Base-by-base conservation (phyloP, 2,888 invertebrate genomes). In the Drosophila siamana region DNA sequence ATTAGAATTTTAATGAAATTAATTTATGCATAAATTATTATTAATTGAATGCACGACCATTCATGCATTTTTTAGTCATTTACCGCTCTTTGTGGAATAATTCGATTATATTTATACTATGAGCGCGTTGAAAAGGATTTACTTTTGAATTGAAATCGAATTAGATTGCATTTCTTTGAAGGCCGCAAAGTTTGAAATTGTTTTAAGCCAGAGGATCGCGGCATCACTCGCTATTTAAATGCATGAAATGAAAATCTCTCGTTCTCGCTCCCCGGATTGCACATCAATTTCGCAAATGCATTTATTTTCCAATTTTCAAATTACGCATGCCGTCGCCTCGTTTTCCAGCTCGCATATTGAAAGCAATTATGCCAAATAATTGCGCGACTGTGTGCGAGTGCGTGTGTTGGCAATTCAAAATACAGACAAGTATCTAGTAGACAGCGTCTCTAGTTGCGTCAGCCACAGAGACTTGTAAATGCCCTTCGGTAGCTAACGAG, bases 301-400 rank as follows among this genome's bases (percentile, higher is more conserved):
- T 79, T 89, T 70, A 71, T 76, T 79, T 76, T 70, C 69, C 64
- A 74, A 82, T 79, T 80, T 79, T 76, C 72, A 72, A 84, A 86
- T 79, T 82, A 88, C 52, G 38, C 46, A 19, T 78, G 68, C 66
- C 76, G 73, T 77, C 72, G 59, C 59, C 74, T 56, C 62, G 74
- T 78, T 56, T 80, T 56, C 52, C 52, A 52, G 41, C 28, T 64
- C 50, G 48, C 50, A 51, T 66, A 75, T 89, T 73, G 60, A 80
- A 79, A 67, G 65, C 70, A 79, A 86, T 86, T 81, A 75, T 65
- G 73, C 74, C 68, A 74, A 71, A 89, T 79, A 86, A 90, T 78
- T 78, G 71, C 62, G 43, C 51, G 63, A 63, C 55, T 67, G 50
- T 33, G 26, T 40, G 51, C 41, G 26, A 16, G 33, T 2, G 33